Evolutionary conservation across 2,797 vertebrate species (phyloP).

Genomic region (Sciurus vulgaris): DNA sequence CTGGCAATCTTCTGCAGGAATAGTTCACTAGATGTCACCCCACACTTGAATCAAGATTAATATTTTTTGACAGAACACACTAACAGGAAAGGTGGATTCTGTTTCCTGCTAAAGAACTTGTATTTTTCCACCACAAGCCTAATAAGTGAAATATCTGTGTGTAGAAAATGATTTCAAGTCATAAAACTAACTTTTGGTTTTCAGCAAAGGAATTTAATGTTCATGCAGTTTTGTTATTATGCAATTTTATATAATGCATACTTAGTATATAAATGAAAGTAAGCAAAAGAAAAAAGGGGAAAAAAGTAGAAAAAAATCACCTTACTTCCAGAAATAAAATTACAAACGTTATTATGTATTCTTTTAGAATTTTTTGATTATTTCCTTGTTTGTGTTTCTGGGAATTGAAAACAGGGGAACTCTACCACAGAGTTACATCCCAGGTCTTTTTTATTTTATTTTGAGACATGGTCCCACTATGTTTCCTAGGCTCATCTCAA

Average conservation of each 20-base stretch:
- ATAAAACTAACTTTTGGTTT: slow-evolving; percentile 42
- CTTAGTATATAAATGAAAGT: slow-evolving; percentile 40
- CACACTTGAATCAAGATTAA: slow-evolving; percentile 37
- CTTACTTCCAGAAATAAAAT: slow-evolving; percentile 36
- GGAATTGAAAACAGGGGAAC: too few relatives aligned
- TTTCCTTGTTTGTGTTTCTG: too few relatives aligned
- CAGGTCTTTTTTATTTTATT: too few relatives aligned
- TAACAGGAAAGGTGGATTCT: background rate
- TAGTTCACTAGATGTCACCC: slow-evolving; percentile 86
- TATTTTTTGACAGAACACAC: background rate
- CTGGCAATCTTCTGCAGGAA: background rate
- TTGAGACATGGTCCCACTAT: too few relatives aligned
- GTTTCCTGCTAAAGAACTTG: background rate
- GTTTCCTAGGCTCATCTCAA: too few relatives aligned
- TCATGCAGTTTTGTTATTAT: slow-evolving; percentile 10
- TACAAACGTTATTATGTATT: background rate
- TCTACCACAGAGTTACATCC: too few relatives aligned
- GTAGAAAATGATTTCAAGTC: slow-evolving; percentile 45
- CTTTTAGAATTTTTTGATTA: slow-evolving; percentile 3
- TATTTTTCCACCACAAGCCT: background rate
- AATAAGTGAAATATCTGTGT: background rate
- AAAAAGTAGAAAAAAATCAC: background rate
- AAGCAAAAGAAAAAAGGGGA: background rate
- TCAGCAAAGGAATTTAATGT: slow-evolving; percentile 51
- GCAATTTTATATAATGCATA: background rate